Conservation (phyloP, 2,113 vertebrate species). For the Marcusenius ussheri region DNA sequence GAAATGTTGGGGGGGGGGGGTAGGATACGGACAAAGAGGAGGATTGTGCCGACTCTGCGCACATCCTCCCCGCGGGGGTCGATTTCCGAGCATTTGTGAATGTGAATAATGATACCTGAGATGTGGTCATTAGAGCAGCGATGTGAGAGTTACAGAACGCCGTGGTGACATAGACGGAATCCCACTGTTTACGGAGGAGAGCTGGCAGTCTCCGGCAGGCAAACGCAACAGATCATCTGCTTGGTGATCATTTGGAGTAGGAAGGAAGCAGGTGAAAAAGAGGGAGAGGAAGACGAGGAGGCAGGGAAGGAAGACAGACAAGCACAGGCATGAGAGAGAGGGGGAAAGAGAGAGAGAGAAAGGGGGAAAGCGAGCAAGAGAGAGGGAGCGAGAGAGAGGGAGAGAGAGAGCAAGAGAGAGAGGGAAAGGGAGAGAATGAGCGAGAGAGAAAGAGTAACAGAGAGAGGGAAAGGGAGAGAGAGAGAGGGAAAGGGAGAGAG, state of each 20-base stretch:
- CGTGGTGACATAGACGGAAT: not conserved
- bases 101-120: not conserved
- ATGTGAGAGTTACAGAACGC: not conserved
- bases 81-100: not conserved
- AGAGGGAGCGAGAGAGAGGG: not conserved
- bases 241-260: not conserved
- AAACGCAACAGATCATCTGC: not conserved
- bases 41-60: not conserved
- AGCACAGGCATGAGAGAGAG: not conserved
- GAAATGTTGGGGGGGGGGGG: not conserved
- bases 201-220: not conserved
- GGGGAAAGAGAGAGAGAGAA: not conserved
- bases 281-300: not conserved
- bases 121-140: not conserved
- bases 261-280: not conserved
- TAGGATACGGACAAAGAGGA: not conserved
- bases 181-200: not conserved
- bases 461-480: not conserved
- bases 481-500: not conserved
- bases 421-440: not conserved
- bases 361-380: not conserved
- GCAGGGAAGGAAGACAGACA: not conserved
- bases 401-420: not conserved
- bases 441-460: not conserved
- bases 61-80: not conserved